Evolutionary conservation across 2,113 vertebrate genomes (phyloP).

Genomic region (Sitta europaea): DNA sequence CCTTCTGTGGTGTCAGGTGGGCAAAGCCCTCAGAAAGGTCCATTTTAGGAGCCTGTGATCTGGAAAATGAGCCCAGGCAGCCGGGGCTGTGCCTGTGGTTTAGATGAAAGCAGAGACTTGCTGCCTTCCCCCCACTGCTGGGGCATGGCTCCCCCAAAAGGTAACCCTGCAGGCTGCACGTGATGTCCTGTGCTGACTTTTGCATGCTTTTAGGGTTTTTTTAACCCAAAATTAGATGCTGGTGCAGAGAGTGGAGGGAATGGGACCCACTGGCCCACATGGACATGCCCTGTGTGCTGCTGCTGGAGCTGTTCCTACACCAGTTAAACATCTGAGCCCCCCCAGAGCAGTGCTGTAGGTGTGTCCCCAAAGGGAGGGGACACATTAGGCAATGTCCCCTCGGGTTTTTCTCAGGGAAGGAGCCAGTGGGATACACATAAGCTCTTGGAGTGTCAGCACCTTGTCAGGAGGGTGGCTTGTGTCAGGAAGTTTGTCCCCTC

Average conservation of each 20-base stretch:
- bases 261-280: neutral
- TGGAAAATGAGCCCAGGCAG: neutral
- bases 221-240: neutral
- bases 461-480: neutral
- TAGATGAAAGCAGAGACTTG: neutral
- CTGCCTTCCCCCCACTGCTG: neutral
- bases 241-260: neutral
- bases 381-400: neutral
- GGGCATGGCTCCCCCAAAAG: neutral
- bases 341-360: neutral
- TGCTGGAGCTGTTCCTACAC: neutral
- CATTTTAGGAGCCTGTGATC: neutral
- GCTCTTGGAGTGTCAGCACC: accelerated
- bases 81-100: neutral
- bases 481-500: neutral
- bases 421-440: neutral
- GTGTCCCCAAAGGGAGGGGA: neutral
- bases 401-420: neutral
- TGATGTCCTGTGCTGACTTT: neutral
- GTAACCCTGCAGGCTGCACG: neutral
- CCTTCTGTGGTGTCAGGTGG: neutral
- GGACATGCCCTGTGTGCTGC: neutral
- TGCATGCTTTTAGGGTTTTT: neutral
- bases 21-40: neutral
- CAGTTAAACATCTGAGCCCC: neutral